phyloP scores from a whole-genome alignment of 2,888 invertebrate species.

The Xylophagus ater region DNA sequence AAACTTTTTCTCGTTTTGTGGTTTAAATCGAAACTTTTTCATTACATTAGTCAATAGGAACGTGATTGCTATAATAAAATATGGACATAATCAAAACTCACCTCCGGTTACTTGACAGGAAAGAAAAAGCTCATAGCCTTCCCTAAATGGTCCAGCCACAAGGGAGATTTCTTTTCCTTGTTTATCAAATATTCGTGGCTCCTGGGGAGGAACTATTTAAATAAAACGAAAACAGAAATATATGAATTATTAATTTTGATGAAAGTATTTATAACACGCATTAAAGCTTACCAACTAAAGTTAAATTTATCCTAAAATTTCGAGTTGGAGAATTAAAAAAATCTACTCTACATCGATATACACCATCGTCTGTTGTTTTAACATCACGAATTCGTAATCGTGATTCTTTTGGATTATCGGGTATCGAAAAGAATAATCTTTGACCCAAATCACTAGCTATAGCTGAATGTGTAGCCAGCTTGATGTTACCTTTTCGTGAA shows the following conservation, averaged over 20 bases:
- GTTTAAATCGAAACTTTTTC: no score
- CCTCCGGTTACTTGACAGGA: conserved; percentile 82
- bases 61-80: no score
- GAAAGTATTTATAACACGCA: no score
- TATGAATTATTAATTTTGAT: no score
- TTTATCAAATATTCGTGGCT: conserved; percentile 71
- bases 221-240: conserved; percentile 11
- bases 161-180: conserved; percentile 69
- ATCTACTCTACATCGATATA: conserved; percentile 81
- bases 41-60: no score
- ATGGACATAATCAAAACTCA: no score
- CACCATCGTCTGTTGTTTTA: conserved; percentile 62
- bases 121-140: conserved; percentile 71
- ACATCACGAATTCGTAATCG: conserved; percentile 64
- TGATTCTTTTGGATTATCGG: conserved; percentile 60
- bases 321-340: conserved; percentile 80
- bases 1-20: no score
- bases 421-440: conserved; percentile 60
- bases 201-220: conserved; percentile 60
- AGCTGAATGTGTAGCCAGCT: conserved; percentile 59
- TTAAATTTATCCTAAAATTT: conserved; percentile 75
- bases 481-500: conserved; percentile 59
- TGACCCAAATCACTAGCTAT: conserved; percentile 67
- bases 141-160: conserved; percentile 73
- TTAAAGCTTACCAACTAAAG: conserved; percentile 80